These are phyloP conservation scores for Premnoplex brunnescens DNA, from an alignment of 2,797 vertebrate species.

Conservation along the genomic window DNA sequence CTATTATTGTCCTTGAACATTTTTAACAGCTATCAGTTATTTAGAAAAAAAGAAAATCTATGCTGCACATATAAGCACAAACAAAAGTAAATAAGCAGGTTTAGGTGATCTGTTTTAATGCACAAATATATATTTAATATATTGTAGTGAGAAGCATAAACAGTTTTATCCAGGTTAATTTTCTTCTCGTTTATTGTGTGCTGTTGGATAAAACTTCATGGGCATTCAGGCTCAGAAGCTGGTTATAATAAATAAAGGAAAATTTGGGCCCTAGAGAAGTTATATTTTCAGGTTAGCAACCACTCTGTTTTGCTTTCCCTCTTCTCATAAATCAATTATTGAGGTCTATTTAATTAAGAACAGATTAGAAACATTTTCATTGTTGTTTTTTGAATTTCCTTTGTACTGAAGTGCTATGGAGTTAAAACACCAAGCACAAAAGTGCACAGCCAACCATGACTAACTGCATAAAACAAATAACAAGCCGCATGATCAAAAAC, in stretches of 20 bases:
- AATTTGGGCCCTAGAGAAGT: background rate
- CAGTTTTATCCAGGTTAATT: background rate
- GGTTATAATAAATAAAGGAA: background rate
- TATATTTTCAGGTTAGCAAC: slow-evolving; percentile 6
- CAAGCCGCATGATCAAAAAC: slow-evolving; percentile 61
- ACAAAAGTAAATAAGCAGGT: background rate
- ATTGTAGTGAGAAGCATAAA: background rate
- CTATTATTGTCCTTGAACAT: background rate
- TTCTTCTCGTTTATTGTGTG: background rate
- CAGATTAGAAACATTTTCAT: slow-evolving; percentile 72
- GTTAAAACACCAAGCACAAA: slow-evolving; percentile 66
- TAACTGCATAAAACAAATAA: slow-evolving; percentile 59
- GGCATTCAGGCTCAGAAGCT: background rate
- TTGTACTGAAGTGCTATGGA: slow-evolving; percentile 66
- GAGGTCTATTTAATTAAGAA: slow-evolving; percentile 73
- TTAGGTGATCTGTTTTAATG: background rate
- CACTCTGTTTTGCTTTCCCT: slow-evolving; percentile 42
- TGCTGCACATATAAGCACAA: background rate
- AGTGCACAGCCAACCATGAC: slow-evolving; percentile 58
- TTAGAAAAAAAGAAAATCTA: background rate
- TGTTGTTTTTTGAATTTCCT: slow-evolving; percentile 65
- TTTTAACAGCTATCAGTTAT: background rate
- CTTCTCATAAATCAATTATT: slow-evolving; percentile 66
- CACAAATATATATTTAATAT: background rate
- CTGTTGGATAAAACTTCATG: background rate